Evolutionary conservation across 2,797 vertebrate genomes (phyloP), one percentile per base, ranked within the genome.

Genomic region (Hypotaenidia philippensis): DNA sequence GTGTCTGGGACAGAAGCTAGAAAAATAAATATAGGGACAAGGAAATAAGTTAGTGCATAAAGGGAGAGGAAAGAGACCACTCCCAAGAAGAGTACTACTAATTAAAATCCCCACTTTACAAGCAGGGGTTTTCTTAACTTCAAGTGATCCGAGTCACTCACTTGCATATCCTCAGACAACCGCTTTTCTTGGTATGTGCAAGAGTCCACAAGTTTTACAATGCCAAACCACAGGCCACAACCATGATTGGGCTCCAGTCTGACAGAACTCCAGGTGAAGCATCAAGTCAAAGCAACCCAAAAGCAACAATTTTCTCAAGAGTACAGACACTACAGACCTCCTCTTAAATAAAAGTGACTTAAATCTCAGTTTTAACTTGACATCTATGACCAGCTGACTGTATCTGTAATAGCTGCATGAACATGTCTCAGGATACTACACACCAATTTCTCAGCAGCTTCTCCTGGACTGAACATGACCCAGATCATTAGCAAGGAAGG

Each of bases 191-290:
- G 31, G 11, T 10, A 65, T 3, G 5, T 59, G 25, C 27, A 59
- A 81, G 71, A 11, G 31, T 31, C 83, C 87, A 29, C 44, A 79
- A 44, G 45, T 76, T 77, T 69, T 19, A 32, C 66, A 47, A 5
- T 50, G 55, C 8, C 63, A 52, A 79, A 82, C 47, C 75, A 79
- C 61, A 78, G 16, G 34, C 70, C 60, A 90, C 45, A 41, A 22
- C 21, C 59, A 65, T 29, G 69, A 20, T 3, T 20, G n/a, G 56
- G 74, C 38, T 47, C 12, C 31, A 34, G 49, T 17, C 64, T 38
- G 57, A 82, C 27, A 90, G 29, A 83, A 32, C 21, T 72, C 65
- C 40, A 75, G 65, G 22, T 29, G 36, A 86, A 94, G 74, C 27
- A 83, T 16, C 11, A 59, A 60, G 22, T 27, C 69, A 68, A 74